These are phyloP conservation scores for Drosophila subpulchrella DNA, from an alignment of 1,140 invertebrate genomes.

Conservation along the genomic window DNA sequence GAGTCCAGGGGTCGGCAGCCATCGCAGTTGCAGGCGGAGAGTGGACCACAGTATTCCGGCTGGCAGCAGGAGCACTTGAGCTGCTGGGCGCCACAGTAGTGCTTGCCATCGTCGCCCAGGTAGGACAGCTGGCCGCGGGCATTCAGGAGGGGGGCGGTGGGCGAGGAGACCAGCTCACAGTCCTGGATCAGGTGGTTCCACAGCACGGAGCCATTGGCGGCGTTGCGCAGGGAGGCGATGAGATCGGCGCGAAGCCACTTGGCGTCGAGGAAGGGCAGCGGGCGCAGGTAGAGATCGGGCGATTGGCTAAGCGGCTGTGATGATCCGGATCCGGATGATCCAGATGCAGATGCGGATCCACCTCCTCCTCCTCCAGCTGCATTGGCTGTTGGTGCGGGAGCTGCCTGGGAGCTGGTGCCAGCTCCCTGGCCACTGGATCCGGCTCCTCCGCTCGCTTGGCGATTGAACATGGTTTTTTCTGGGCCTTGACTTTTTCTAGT, in stretches of 20 bases:
- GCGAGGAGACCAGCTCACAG: conserved; percentile 78
- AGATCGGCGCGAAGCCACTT: conserved; percentile 84
- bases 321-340: conserved; percentile 5
- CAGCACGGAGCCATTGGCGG: conserved; percentile 67
- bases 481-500: conserved; percentile 25
- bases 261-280: conserved; percentile 74
- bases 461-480: conserved; percentile 50
- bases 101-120: conserved; percentile 81
- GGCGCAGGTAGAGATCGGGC: conserved; percentile 76
- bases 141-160: conserved; percentile 64
- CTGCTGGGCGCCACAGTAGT: conserved; percentile 79
- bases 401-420: conserved; percentile 2
- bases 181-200: conserved; percentile 84
- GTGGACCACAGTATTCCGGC: conserved; percentile 78
- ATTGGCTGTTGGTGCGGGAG: conserved; percentile 1
- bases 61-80: conserved; percentile 79
- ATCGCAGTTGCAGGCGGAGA: conserved; percentile 81
- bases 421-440: conserved; percentile 23
- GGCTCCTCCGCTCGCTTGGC: conserved; percentile 28
- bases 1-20: conserved; percentile 76
- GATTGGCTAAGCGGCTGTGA: conserved; percentile 24
- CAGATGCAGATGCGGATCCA: neutral
- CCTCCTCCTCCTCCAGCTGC: neutral
- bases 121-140: conserved; percentile 75
- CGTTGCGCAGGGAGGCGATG: conserved; percentile 74